These are phyloP conservation scores for Alectoris magna DNA, from an alignment of 2,797 vertebrate genomes.

Conservation along the genomic window DNA sequence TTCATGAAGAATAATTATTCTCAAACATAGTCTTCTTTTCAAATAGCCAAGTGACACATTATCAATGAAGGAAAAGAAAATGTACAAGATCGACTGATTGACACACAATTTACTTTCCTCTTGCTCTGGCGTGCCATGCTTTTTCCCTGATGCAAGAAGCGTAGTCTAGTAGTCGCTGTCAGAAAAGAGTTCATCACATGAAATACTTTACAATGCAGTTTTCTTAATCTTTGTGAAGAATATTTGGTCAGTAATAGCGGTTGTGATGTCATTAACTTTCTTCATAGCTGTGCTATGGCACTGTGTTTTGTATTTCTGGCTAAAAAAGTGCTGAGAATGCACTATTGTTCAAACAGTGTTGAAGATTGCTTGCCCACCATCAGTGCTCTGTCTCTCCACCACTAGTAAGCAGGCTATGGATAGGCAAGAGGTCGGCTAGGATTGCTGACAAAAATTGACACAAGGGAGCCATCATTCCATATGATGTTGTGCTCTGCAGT, in stretches of 20 bases:
- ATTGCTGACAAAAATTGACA: neutral
- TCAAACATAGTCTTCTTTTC: neutral
- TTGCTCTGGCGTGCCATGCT: neutral
- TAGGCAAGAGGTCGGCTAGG: neutral
- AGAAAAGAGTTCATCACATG: neutral
- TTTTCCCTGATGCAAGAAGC: neutral
- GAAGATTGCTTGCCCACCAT: neutral
- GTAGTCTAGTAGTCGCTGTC: neutral
- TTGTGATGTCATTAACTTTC: neutral
- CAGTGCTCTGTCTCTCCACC: fast-evolving
- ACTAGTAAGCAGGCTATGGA: fast-evolving
- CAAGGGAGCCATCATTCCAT: neutral
- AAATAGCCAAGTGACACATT: neutral
- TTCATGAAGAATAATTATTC: neutral
- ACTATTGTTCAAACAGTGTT: neutral
- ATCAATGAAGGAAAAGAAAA: neutral
- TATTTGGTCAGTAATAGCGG: neutral
- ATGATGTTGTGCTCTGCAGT: neutral
- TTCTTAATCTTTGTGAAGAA: neutral
- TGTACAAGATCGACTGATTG: neutral
- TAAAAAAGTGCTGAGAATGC: neutral
- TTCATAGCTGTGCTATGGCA: neutral
- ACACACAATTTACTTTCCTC: neutral
- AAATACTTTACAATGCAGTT: neutral
- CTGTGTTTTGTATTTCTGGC: neutral